Conservation (phyloP, 2,797 vertebrate species). For the Channallabes apus region DNA sequence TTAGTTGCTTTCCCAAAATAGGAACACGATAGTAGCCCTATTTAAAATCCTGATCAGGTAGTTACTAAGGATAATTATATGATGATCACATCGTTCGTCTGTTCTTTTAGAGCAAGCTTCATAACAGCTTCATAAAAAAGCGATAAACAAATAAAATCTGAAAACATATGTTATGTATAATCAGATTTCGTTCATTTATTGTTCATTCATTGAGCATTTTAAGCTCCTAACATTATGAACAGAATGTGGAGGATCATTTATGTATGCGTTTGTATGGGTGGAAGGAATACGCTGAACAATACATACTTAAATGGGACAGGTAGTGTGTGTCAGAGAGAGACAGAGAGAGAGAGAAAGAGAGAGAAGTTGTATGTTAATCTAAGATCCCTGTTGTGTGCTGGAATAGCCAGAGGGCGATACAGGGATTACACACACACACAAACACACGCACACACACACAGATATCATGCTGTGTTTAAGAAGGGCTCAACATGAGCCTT, state of each 20-base stretch:
- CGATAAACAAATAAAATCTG: neutral
- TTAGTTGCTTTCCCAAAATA: neutral
- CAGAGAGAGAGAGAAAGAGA: too few species aligned
- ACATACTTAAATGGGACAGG: neutral
- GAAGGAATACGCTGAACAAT: neutral
- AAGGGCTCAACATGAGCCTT: slow-evolving; percentile 5
- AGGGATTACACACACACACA: slow-evolving; percentile 4
- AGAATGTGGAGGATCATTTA: neutral
- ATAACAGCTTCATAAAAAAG: neutral
- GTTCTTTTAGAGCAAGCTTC: neutral
- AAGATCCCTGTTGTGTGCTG: slow-evolving; percentile 19
- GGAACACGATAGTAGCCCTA: neutral
- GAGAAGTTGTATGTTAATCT: neutral
- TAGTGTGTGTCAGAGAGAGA: neutral
- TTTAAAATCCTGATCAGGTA: neutral
- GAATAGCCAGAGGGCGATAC: slow-evolving; percentile 2
- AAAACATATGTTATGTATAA: neutral
- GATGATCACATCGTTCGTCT: neutral
- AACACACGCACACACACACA: slow-evolving; percentile 2
- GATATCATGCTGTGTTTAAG: slow-evolving; percentile 13
- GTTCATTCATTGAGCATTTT: neutral
- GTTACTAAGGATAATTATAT: neutral
- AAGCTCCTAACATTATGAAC: neutral
- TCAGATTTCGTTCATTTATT: neutral
- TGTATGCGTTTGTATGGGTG: neutral